Evolutionary conservation across 2,113 vertebrate species (phyloP), one percentile per base, ranked within the genome.

Genomic region (Neomonachus schauinslandi): DNA sequence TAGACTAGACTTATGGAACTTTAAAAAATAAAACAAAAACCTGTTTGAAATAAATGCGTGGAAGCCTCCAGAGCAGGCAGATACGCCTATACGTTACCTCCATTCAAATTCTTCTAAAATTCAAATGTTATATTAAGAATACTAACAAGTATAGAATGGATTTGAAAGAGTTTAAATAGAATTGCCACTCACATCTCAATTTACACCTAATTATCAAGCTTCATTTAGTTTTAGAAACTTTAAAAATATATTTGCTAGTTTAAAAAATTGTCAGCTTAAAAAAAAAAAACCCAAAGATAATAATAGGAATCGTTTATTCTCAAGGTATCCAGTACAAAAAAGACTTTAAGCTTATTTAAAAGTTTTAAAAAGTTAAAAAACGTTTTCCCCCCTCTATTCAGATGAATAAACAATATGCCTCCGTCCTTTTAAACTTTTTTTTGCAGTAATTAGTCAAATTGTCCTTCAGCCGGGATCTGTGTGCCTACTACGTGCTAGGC

Each of bases 131-230:
- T 96, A 96, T 98, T 98, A 97, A 89, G 94, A 96, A 97, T 94
- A 96, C 96, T 96, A 87, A 97, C 80, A 96, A 97, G 79, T 92
- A 84, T 85, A 97, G 95, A 93, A 95, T 97, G 59, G 82, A 92
- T 97, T 97, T 94, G 71, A 94, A 83, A 91, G 91, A 55, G 67
- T 93, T 98, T 96, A 98, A 98, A 97, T 97, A 98, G 97, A 97
- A 97, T 97, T 98, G 81, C 93, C 91, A 93, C 95, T 97, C 94
- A 92, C 81, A 63, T 98, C 97, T 97, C 95, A 94, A 96, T 96
- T 98, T 98, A 97, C 96, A 98, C 97, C 93, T 97, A 98, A 98
- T 98, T 97, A 98, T 98, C 98, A 98, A 98, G 97, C 91, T 97
- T 97, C 88, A 97, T 98, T 98, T 98, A 95, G 95, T 93, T 95